These are phyloP conservation scores for Neodiprion pinetum DNA, from an alignment of 1,140 invertebrate species.

Conservation along the genomic window DNA sequence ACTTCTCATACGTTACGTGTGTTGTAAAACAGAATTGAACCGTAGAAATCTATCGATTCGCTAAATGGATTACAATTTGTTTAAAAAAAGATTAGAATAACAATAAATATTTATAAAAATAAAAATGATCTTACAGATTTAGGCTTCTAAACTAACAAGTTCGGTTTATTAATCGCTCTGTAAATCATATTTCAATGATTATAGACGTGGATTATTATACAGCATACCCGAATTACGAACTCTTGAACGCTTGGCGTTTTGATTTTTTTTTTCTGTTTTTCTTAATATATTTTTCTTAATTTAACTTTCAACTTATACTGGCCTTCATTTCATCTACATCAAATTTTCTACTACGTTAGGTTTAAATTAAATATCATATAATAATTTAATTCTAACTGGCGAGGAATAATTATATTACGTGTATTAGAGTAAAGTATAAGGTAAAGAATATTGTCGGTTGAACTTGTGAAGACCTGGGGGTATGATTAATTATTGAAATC, in stretches of 20 bases:
- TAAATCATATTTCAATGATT: no score
- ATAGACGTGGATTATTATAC: slow-evolving; percentile 9
- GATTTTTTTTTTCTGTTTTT: background rate
- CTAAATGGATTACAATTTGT: background rate
- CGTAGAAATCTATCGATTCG: no score
- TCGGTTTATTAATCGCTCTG: background rate
- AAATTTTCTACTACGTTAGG: background rate
- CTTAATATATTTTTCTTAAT: background rate
- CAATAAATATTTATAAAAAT: slow-evolving; percentile 15
- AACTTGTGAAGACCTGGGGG: no score
- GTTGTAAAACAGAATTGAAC: background rate
- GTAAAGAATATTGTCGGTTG: no score
- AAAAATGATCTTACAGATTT: background rate
- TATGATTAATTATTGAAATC: no score
- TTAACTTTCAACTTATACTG: background rate
- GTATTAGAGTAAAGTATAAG: no score
- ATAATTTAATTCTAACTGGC: background rate
- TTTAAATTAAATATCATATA: background rate
- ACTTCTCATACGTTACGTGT: background rate
- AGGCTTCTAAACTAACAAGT: background rate
- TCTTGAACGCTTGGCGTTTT: slow-evolving; percentile 28
- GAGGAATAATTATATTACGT: no score
- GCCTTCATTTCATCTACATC: background rate
- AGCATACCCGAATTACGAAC: slow-evolving; percentile 48
- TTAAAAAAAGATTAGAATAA: background rate